Percentiles rank a stretch among this genome's conserved stretches.
Conservation (phyloP, 2,888 invertebrate species). For the Callimorpha dominula region DNA sequence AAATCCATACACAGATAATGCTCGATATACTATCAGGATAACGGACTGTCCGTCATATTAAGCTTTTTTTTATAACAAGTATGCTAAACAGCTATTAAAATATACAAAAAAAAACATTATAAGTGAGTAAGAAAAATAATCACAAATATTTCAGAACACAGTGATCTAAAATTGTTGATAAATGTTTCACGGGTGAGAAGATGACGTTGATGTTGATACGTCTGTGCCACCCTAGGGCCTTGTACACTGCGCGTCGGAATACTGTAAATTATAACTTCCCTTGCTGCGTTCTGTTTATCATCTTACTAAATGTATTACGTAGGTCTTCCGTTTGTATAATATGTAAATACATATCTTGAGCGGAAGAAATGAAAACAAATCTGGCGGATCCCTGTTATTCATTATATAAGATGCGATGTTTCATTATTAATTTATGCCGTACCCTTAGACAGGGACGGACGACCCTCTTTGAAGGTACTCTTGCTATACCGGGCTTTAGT, state of each 20-base stretch:
- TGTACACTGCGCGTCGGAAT: slow-evolving; percentile 50
- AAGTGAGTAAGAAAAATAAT: slow-evolving; percentile 22
- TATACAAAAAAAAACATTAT: slow-evolving; percentile 17
- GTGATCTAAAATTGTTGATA: slow-evolving; percentile 62
- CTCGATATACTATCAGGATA: neutral
- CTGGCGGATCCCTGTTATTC: slow-evolving; percentile 57
- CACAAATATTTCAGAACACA: slow-evolving; percentile 20
- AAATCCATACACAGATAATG: neutral
- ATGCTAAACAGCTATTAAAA: neutral
- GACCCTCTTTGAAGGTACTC: slow-evolving; percentile 47
- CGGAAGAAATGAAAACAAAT: slow-evolving; percentile 75
- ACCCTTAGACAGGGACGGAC: slow-evolving; percentile 39
- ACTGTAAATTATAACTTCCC: slow-evolving; percentile 73
- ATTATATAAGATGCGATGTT: slow-evolving; percentile 58
- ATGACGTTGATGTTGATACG: slow-evolving; percentile 60
- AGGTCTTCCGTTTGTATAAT: slow-evolving; percentile 72
- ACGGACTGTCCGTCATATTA: neutral
- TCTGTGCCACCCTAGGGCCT: slow-evolving; percentile 53
- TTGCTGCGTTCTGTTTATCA: slow-evolving; percentile 75
- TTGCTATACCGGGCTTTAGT: slow-evolving; percentile 41
- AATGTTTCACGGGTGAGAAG: slow-evolving; percentile 58
- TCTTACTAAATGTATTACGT: slow-evolving; percentile 74
- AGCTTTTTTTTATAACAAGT: neutral
- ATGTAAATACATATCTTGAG: slow-evolving; percentile 73
- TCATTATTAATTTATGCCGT: slow-evolving; percentile 57